phyloP scores from a whole-genome alignment of 2,888 invertebrate genomes.

The Lithophane socia region DNA sequence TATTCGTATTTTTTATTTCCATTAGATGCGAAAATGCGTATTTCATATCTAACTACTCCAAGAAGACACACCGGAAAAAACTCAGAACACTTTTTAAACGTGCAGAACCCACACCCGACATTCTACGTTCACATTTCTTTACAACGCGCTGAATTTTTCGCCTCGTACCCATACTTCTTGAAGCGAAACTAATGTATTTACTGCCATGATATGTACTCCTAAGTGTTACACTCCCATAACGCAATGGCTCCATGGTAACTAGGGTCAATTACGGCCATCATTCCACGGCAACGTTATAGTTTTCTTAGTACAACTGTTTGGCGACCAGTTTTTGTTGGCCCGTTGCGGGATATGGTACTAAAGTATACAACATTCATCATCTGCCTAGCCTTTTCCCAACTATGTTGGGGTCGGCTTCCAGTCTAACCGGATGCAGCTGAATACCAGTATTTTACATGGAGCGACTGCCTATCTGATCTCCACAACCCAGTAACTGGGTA shows the following conservation, averaged over 20 bases:
- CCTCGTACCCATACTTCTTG: constrained; percentile 20
- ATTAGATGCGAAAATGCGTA: no score
- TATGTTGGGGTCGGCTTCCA: no score
- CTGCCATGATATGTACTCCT: constrained; percentile 41
- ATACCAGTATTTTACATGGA: no score
- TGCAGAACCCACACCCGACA: constrained; percentile 38
- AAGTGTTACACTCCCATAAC: constrained; percentile 30
- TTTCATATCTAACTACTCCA: not conserved
- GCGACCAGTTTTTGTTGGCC: not conserved
- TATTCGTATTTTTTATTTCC: not conserved
- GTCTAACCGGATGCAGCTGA: no score
- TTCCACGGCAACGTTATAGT: constrained; percentile 31
- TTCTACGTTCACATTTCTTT: constrained; percentile 21
- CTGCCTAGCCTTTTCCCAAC: no score
- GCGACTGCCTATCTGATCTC: no score
- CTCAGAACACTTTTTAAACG: not conserved
- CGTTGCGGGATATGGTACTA: not conserved
- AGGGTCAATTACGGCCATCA: constrained; percentile 29
- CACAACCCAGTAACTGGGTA: no score
- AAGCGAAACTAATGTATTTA: constrained; percentile 62
- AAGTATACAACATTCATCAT: no score
- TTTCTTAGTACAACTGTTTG: constrained; percentile 14
- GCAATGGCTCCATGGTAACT: constrained; percentile 10
- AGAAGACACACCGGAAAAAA: not conserved
- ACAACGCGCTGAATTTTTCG: constrained; percentile 41